These are phyloP conservation scores for Bambusicola thoracicus DNA, from an alignment of 2,113 vertebrate genomes.

Conservation along the genomic window DNA sequence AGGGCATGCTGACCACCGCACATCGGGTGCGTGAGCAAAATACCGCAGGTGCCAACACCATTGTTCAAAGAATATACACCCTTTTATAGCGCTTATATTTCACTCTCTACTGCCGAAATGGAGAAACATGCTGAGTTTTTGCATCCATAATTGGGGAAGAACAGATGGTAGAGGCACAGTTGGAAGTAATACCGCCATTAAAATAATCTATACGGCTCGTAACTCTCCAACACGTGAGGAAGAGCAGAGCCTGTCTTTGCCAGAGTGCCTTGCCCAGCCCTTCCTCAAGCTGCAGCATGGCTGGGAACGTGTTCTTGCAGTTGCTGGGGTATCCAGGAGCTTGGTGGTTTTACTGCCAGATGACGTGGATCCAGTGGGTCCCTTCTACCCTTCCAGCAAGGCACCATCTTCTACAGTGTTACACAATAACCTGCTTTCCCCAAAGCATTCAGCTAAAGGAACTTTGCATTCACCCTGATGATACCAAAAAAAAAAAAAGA, in stretches of 20 bases:
- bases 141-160: constrained; percentile 81
- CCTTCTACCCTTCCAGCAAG: neutral
- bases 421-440: neutral
- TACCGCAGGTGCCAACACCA: constrained; percentile 62
- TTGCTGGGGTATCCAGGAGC: neutral
- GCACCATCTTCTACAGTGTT: neutral
- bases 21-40: neutral
- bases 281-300: neutral
- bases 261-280: neutral
- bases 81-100: constrained; percentile 76
- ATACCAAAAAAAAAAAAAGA: neutral
- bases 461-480: neutral
- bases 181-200: constrained; percentile 79
- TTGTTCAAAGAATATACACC: constrained; percentile 74
- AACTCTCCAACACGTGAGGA: constrained; percentile 64
- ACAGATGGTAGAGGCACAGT: constrained; percentile 78
- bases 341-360: neutral
- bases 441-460: neutral
- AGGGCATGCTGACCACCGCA: neutral
- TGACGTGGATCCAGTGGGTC: neutral
- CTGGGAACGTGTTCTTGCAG: neutral
- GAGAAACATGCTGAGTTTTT: constrained; percentile 80
- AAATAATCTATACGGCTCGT: constrained; percentile 81
- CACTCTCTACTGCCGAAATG: constrained; percentile 79
- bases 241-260: constrained; percentile 30